Evolutionary conservation across 2,113 vertebrate genomes (phyloP), one percentile per base, ranked within the genome.

Genomic region (Eclectus roratus): DNA sequence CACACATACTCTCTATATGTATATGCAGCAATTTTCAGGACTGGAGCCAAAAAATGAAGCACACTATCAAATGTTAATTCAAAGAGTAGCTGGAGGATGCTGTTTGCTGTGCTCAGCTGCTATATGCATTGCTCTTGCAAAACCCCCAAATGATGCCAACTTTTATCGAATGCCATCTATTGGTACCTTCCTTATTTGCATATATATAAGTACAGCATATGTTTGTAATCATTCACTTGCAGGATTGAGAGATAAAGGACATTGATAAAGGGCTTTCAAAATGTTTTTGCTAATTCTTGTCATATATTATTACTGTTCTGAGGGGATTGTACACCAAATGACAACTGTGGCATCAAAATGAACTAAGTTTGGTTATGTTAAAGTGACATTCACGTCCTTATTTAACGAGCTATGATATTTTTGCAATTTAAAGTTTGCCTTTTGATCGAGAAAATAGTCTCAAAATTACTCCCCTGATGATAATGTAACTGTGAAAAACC

Each of bases 391-490:
- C 84, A 63, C 29, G 71, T 72, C 55, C 18, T 84, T 93, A 73
- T 86, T 94, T 96, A 94, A 94, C 0, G 2, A 76, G 49, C 18
- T 63, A n/a, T 85, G 85, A 87, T 85, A 95, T 66, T 95, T 94
- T 91, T 83, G 19, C 60, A 79, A 83, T 91, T 96, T 73, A 70
- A 92, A 83, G 84, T 89, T 95, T 96, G 94, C 64, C 43, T 92
- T 98, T 96, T 94, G 84, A 94, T 95, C 4, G 3, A 68, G 28
- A 85, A 94, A 97, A 91, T 50, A 61, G 56, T 93, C 74, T 96
- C 63, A 71, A 56, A 96, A 96, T 95, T 96, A 18, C 56, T 92
- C 88, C 77, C 80, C 85, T 92, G 84, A 91, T 91, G 80, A 71
- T 91, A 96, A 96, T 70, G 33, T 74, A 77, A 72, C 27, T 55